These are phyloP conservation scores for Gopherus flavomarginatus DNA, from an alignment of 2,113 vertebrate genomes.

Conservation along the genomic window DNA sequence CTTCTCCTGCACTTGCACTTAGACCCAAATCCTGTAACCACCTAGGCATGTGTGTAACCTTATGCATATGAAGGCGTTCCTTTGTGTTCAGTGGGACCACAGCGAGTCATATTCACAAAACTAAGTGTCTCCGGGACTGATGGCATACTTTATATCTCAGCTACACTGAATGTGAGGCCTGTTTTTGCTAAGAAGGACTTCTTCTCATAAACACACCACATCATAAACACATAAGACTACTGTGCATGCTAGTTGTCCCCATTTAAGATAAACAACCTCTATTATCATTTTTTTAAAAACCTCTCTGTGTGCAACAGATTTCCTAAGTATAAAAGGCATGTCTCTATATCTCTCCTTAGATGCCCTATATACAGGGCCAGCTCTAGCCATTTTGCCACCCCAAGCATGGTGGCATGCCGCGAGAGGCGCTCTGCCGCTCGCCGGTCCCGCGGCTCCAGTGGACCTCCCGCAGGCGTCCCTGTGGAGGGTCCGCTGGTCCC, in stretches of 20 bases:
- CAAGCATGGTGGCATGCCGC: too few species aligned
- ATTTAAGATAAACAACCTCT: neutral
- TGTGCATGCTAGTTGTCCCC: accelerated
- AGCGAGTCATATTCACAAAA: neutral
- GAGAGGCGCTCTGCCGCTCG: too few species aligned
- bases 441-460: too few species aligned
- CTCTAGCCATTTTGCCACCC: too few species aligned
- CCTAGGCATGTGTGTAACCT: neutral
- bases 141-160: neutral
- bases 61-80: neutral
- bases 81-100: neutral
- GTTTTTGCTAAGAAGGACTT: neutral
- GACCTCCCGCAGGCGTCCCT: too few species aligned
- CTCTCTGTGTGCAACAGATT: accelerated
- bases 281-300: neutral
- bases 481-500: too few species aligned
- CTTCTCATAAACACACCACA: neutral
- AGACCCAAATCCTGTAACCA: neutral
- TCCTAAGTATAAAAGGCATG: neutral
- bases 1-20: neutral
- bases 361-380: neutral
- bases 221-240: neutral
- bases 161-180: neutral
- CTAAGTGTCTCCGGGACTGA: neutral
- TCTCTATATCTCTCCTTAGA: neutral